Evolutionary conservation across 2,797 vertebrate genomes (phyloP).

Genomic region (Paedocypris micromegethes): DNA sequence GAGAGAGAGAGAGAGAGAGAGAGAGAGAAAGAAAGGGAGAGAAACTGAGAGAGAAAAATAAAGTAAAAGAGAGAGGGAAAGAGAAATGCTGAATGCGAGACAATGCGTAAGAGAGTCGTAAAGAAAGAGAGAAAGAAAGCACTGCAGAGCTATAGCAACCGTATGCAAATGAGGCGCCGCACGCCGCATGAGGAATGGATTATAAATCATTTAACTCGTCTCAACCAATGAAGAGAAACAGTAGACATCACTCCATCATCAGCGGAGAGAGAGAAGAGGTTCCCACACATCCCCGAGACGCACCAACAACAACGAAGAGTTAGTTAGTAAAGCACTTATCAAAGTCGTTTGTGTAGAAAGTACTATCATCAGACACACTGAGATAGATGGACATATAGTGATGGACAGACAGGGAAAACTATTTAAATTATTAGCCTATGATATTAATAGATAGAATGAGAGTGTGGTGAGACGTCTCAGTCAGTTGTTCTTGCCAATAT

Average conservation of each 20-base stretch:
- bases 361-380: no score
- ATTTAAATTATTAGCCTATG: no score
- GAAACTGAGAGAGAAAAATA: no score
- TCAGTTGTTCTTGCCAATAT: no score
- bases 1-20: constrained; percentile 10
- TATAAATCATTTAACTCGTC: constrained; percentile 51
- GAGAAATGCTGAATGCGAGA: constrained; percentile 6
- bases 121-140: constrained; percentile 20
- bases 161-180: constrained; percentile 50
- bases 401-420: no score
- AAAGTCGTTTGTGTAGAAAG: no score
- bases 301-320: no score
- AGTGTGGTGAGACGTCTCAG: no score
- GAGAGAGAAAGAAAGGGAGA: not conserved
- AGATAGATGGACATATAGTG: no score
- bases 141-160: constrained; percentile 51
- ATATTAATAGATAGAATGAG: no score
- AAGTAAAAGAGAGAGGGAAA: no score
- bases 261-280: constrained; percentile 33
- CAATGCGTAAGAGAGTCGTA: not conserved
- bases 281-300: constrained; percentile 29
- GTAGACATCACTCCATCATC: constrained; percentile 50
- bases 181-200: constrained; percentile 47
- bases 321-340: no score
- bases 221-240: constrained; percentile 47